phyloP scores from a whole-genome alignment of 2,113 vertebrate species.

The Rhynchomys soricoides region DNA sequence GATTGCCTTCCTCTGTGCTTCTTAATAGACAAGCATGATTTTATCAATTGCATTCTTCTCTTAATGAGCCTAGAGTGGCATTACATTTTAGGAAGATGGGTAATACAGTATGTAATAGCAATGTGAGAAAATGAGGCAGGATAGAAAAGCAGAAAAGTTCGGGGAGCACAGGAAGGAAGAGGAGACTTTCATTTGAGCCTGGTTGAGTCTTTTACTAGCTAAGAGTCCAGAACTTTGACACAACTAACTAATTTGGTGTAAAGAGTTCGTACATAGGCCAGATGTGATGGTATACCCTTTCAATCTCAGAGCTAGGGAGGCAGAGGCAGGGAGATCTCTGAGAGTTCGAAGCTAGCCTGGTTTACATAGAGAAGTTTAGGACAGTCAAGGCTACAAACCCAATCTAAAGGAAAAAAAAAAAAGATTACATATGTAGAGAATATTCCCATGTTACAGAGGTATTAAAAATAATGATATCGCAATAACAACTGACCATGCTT shows the following conservation, averaged over 20 bases:
- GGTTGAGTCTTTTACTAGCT: not conserved
- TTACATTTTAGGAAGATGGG: not conserved
- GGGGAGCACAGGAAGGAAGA: not conserved
- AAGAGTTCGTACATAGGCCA: not conserved
- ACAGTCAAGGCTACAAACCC: not conserved
- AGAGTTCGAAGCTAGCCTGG: not conserved
- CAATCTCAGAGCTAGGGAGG: not conserved
- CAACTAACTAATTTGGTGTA: not conserved
- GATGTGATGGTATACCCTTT: not conserved
- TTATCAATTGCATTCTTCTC: not conserved
- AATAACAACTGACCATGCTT: not conserved
- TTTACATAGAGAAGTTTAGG: not conserved
- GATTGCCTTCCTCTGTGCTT: not conserved
- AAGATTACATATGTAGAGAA: not conserved
- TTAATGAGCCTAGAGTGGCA: not conserved
- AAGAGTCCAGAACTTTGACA: not conserved
- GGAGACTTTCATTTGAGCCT: not conserved
- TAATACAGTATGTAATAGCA: not conserved
- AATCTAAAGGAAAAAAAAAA: not conserved
- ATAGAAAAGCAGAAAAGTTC: not conserved
- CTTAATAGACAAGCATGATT: not conserved
- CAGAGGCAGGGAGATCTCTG: not conserved
- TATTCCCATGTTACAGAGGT: not conserved
- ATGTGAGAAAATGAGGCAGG: not conserved
- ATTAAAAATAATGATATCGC: not conserved